A percentile compares a stretch with the other conserved stretches of the same genome.
Conservation (phyloP, 2,797 vertebrate species). For the Tapera naevia region DNA sequence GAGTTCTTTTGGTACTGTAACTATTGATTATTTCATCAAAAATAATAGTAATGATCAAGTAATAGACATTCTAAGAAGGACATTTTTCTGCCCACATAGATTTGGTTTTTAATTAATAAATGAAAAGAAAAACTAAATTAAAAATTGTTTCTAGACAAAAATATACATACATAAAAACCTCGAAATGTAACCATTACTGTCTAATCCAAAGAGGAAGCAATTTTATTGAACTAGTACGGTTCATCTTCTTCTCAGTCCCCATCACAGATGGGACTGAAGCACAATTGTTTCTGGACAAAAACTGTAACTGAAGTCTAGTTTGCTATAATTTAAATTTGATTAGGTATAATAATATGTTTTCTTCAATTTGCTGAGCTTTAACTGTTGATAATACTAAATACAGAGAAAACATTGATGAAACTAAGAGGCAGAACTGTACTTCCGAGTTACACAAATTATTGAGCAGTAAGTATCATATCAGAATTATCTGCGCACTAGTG, state of each 20-base stretch:
- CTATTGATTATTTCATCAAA: neutral
- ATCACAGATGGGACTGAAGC: slow-evolving; percentile 35
- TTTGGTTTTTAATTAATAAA: neutral
- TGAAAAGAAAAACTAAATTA: neutral
- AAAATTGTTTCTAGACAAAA: neutral
- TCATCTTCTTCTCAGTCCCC: slow-evolving; percentile 12
- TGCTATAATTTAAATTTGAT: slow-evolving; percentile 51
- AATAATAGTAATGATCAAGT: neutral
- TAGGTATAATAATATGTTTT: slow-evolving; percentile 51
- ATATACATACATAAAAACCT: fast-evolving
- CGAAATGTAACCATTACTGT: neutral
- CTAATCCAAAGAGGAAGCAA: neutral
- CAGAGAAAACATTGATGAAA: slow-evolving; percentile 50
- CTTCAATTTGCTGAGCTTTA: slow-evolving; percentile 50
- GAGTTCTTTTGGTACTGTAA: neutral
- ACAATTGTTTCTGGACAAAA: slow-evolving; percentile 39
- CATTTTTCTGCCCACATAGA: neutral
- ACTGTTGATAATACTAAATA: slow-evolving; percentile 35
- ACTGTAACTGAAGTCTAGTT: slow-evolving; percentile 38
- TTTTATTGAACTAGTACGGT: slow-evolving; percentile 11
- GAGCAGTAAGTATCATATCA: neutral
- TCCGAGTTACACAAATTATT: slow-evolving; percentile 37
- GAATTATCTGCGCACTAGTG: neutral
- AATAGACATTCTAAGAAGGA: neutral
- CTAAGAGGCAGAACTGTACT: slow-evolving; percentile 25